phyloP scores from a whole-genome alignment of 2,113 vertebrate genomes.

The Physeter macrocephalus region DNA sequence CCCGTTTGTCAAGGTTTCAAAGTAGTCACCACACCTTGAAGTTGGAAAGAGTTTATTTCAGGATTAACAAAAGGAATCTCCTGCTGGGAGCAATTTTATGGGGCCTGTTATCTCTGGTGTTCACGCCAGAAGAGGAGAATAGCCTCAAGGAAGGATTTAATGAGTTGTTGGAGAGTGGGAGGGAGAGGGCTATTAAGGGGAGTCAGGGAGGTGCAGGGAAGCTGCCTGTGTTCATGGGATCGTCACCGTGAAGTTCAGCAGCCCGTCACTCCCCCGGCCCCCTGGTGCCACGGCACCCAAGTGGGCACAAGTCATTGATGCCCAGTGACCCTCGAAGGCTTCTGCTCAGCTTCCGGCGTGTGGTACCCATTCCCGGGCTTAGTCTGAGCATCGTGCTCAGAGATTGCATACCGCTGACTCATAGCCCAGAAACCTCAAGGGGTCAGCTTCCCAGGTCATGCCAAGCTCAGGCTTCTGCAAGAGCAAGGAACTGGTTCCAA shows the following conservation, averaged over 20 bases:
- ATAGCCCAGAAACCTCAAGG: not conserved
- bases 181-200: not conserved
- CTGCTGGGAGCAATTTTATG: conserved; percentile 7
- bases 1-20: not conserved
- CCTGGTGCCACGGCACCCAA: too few relatives aligned
- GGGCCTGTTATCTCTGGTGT: not conserved
- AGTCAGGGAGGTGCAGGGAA: not conserved
- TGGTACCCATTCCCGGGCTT: fast-evolving
- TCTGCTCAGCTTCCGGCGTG: not conserved
- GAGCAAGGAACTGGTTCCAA: not conserved
- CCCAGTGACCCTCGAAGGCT: not conserved
- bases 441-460: too few relatives aligned
- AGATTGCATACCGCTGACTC: not conserved
- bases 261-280: fast-evolving
- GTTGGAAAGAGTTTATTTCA: conserved; percentile 25
- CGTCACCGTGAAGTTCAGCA: fast-evolving
- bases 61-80: not conserved
- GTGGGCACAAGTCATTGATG: not conserved
- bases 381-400: not conserved
- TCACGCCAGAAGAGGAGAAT: not conserved
- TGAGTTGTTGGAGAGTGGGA: not conserved
- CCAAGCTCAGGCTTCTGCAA: not conserved
- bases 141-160: not conserved
- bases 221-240: not conserved
- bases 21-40: not conserved